Percentiles rank a stretch among this genome's conserved stretches.
These are phyloP conservation scores for Brachyalestes nurse DNA, from an alignment of 2,797 vertebrate species.

Conservation along the genomic window DNA sequence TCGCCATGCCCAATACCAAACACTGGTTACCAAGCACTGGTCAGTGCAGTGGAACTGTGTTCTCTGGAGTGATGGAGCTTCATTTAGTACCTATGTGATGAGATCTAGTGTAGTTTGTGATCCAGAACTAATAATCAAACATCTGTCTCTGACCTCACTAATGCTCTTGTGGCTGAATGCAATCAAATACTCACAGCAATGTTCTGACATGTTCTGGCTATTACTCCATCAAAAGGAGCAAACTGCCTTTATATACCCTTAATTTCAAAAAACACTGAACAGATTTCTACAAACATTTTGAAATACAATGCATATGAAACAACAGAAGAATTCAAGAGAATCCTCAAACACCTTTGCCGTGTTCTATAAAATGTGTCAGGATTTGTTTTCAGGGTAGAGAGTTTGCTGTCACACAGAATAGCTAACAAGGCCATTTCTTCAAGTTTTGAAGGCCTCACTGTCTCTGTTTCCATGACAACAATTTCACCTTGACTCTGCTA, in stretches of 20 bases:
- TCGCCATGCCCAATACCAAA: not conserved
- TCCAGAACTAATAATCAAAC: not conserved
- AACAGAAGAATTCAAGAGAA: not conserved
- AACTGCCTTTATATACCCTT: not conserved
- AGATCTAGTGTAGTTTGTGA: not conserved
- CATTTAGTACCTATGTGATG: not conserved
- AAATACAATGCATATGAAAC: not conserved
- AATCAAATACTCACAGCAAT: no score
- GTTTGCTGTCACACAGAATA: conserved; percentile 16
- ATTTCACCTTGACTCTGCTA: conserved; percentile 21
- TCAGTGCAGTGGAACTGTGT: not conserved
- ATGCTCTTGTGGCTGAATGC: not conserved
- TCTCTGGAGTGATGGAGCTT: not conserved
- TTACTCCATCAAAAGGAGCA: not conserved
- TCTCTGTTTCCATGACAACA: conserved; percentile 39
- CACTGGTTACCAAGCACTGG: not conserved
- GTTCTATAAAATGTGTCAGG: not conserved
- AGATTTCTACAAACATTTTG: not conserved
- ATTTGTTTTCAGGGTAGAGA: not conserved
- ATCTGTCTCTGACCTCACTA: not conserved
- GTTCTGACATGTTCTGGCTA: not conserved
- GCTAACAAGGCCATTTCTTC: conserved; percentile 9
- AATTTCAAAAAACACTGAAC: not conserved
- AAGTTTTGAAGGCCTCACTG: not conserved
- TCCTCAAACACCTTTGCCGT: not conserved